A percentile compares a stretch with the other conserved stretches of the same genome.
Evolutionary conservation across 2,888 invertebrate species (phyloP).

Genomic region (Augiades crinisus): DNA sequence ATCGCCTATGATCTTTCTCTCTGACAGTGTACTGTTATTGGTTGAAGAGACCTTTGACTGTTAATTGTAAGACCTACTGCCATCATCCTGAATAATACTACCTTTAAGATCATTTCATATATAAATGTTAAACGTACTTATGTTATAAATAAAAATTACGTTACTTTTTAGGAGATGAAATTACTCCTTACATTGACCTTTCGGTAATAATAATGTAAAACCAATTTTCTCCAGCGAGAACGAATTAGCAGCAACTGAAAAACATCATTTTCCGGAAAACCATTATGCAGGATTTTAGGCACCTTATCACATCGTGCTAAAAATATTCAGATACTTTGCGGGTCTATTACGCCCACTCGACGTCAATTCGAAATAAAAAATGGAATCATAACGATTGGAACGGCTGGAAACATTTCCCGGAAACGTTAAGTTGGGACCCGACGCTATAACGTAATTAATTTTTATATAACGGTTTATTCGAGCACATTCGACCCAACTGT

Average conservation of each 20-base stretch:
- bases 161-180: too few relatives aligned
- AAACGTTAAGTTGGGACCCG: neutral
- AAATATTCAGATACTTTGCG: constrained; percentile 2
- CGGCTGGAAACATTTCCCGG: neutral
- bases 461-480: constrained; percentile 11
- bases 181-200: too few relatives aligned
- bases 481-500: neutral
- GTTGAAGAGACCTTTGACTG: too few relatives aligned
- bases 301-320: neutral
- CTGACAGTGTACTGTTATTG: constrained; percentile 7
- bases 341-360: constrained; percentile 5
- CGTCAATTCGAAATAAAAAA: constrained; percentile 9
- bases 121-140: too few relatives aligned
- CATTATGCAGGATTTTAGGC: neutral
- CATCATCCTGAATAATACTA: too few relatives aligned
- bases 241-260: neutral
- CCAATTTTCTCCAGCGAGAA: neutral
- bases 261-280: neutral
- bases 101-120: too few relatives aligned
- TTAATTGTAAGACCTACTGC: too few relatives aligned
- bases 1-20: too few relatives aligned
- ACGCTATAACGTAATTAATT: constrained; percentile 2
- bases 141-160: too few relatives aligned
- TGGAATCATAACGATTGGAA: constrained; percentile 19
- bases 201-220: too few relatives aligned